Evolutionary conservation across 2,888 invertebrate genomes (phyloP).

Genomic region (Cylloceria caligata): DNA sequence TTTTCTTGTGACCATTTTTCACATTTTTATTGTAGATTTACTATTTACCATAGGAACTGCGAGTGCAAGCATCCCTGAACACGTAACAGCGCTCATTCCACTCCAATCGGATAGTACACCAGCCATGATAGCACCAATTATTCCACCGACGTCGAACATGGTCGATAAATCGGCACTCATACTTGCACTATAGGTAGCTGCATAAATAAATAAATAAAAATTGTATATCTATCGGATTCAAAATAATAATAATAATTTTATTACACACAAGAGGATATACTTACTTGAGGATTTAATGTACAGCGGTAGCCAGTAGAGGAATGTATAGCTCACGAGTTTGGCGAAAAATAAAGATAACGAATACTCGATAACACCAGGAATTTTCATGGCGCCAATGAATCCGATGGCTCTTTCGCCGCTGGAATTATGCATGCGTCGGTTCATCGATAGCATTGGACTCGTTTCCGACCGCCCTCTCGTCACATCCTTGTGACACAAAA

Average conservation of each 20-base stretch:
- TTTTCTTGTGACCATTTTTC: too few species aligned
- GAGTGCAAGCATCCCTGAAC: conserved; percentile 91
- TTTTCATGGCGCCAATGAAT: conserved; percentile 91
- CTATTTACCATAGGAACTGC: conserved; percentile 92
- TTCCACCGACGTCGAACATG: conserved; percentile 96
- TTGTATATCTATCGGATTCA: conserved; percentile 8
- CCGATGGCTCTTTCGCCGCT: conserved; percentile 88
- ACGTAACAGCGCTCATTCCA: conserved; percentile 95
- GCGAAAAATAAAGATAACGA: conserved; percentile 97
- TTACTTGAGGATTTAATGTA: conserved; percentile 95
- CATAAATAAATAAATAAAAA: conserved; percentile 69
- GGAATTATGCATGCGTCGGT: conserved; percentile 70
- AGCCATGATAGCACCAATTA: conserved; percentile 94
- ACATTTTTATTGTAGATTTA: not conserved
- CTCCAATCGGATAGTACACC: conserved; percentile 94
- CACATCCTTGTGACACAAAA: conserved; percentile 72
- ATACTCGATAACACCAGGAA: conserved; percentile 97
- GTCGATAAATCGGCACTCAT: conserved; percentile 92
- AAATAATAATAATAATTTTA: conserved; percentile 39
- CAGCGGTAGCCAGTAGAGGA: conserved; percentile 97
- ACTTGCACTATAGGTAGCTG: conserved; percentile 89
- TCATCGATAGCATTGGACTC: conserved; percentile 82
- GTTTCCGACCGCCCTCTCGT: conserved; percentile 78
- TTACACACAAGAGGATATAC: conserved; percentile 81
- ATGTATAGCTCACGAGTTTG: conserved; percentile 98